phyloP scores from a whole-genome alignment of 1,140 invertebrate genomes.

The Hycleus phaleratus region DNA sequence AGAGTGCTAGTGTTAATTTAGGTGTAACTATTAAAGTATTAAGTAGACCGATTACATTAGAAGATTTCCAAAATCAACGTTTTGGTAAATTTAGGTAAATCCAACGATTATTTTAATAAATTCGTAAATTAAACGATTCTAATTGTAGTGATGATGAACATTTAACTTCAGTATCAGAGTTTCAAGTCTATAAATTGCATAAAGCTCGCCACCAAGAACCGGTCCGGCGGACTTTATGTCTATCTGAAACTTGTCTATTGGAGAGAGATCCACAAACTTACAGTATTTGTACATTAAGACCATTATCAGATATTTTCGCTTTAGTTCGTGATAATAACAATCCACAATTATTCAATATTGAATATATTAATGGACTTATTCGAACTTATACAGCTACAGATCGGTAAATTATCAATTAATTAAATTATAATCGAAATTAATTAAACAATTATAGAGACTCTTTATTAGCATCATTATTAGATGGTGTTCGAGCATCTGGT shows the following conservation, averaged over 20 bases:
- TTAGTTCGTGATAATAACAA: slow-evolving; percentile 83
- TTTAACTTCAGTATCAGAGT: slow-evolving; percentile 81
- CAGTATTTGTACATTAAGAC: slow-evolving; percentile 79
- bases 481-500: slow-evolving; percentile 92
- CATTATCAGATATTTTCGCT: slow-evolving; percentile 84
- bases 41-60: slow-evolving; percentile 72
- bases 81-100: slow-evolving; percentile 84
- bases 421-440: slow-evolving; percentile 1
- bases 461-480: slow-evolving; percentile 86
- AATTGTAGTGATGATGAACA: slow-evolving; percentile 38
- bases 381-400: slow-evolving; percentile 79
- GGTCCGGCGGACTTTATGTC: slow-evolving; percentile 80
- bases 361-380: slow-evolving; percentile 87
- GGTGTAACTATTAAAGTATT: slow-evolving; percentile 77
- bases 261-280: slow-evolving; percentile 97
- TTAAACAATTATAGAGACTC: slow-evolving; percentile 66
- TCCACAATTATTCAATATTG: slow-evolving; percentile 89
- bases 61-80: slow-evolving; percentile 77
- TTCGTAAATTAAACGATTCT: not conserved
- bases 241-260: slow-evolving; percentile 91
- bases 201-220: slow-evolving; percentile 67
- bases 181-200: slow-evolving; percentile 82
- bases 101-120: not conserved
- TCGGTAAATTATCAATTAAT: slow-evolving; percentile 45
- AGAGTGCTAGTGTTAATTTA: slow-evolving; percentile 69